These are phyloP conservation scores for Pseudococcus longispinus DNA, from an alignment of 2,888 invertebrate species.

Conservation along the genomic window DNA sequence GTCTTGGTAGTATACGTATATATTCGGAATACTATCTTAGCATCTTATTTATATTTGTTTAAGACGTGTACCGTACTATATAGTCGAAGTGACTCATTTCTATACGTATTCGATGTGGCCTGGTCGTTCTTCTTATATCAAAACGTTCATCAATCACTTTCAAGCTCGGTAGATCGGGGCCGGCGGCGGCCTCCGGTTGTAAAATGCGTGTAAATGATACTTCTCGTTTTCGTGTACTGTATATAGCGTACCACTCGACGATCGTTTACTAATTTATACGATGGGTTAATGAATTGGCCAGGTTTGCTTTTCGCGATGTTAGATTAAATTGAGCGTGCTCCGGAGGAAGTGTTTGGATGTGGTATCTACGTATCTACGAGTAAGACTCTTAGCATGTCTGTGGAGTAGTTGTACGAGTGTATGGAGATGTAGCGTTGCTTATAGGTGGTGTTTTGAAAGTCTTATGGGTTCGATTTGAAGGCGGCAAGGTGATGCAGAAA, in stretches of 20 bases:
- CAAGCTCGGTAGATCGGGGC: neutral
- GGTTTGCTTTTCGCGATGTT: neutral
- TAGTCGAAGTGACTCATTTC: slow-evolving; percentile 46
- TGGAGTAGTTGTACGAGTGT: neutral
- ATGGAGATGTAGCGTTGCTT: neutral
- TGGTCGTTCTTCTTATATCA: slow-evolving; percentile 50
- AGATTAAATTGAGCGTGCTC: slow-evolving; percentile 22
- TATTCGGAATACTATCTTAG: slow-evolving; percentile 51
- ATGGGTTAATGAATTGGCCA: slow-evolving; percentile 6
- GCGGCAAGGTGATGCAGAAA: neutral
- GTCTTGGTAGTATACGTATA: slow-evolving; percentile 33
- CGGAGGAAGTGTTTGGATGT: neutral
- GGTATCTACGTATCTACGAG: too few species aligned
- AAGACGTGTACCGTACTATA: slow-evolving; percentile 44
- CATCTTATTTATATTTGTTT: slow-evolving; percentile 52
- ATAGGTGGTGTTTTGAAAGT: neutral
- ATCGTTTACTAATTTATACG: slow-evolving; percentile 46
- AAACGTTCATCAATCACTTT: slow-evolving; percentile 53
- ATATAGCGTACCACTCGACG: neutral
- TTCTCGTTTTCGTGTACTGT: slow-evolving; percentile 1
- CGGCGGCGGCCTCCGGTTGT: slow-evolving; percentile 37
- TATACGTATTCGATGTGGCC: slow-evolving; percentile 13
- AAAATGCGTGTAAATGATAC: slow-evolving; percentile 50
- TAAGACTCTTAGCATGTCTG: neutral
- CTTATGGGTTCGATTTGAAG: neutral